phyloP scores from a whole-genome alignment of 2,888 invertebrate genomes.

The Dryomyza anilis region DNA sequence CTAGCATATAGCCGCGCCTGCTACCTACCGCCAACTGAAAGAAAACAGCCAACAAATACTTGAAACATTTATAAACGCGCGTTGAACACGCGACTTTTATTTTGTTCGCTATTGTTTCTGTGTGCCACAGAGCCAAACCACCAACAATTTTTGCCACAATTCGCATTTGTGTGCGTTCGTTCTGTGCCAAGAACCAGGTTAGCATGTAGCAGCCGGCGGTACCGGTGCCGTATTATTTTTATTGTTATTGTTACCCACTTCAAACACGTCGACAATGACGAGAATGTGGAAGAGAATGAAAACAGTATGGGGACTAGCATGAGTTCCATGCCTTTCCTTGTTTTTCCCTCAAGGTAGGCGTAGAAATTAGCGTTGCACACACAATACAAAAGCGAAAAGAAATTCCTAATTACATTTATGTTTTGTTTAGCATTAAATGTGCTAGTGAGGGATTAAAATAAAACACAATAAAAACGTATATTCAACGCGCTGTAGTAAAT shows the following conservation, averaged over 20 bases:
- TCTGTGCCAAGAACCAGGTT: no score
- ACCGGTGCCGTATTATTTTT: no score
- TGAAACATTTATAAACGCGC: slow-evolving; percentile 22
- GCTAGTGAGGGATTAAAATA: not conserved
- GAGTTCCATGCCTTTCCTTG: no score
- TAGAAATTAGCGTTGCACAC: slow-evolving; percentile 57
- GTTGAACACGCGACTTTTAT: slow-evolving; percentile 32
- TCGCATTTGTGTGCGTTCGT: not conserved
- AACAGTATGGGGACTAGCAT: no score
- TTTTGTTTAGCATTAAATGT: slow-evolving; percentile 2
- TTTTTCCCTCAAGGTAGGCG: slow-evolving; percentile 43
- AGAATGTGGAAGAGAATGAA: no score
- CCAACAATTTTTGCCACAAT: slow-evolving; percentile 10
- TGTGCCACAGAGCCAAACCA: no score
- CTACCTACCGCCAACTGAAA: slow-evolving; percentile 4
- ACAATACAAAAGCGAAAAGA: no score
- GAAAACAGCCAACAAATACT: slow-evolving; percentile 11
- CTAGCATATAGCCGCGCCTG: slow-evolving; percentile 2
- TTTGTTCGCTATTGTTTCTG: not conserved
- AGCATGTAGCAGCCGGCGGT: no score
- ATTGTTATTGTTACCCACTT: slow-evolving; percentile 7
- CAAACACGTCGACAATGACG: not conserved
- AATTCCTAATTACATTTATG: slow-evolving; percentile 52
- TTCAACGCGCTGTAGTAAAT: not conserved
- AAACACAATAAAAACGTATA: no score